phyloP scores from a whole-genome alignment of 2,797 vertebrate genomes.

The Sorex maritimensis region DNA sequence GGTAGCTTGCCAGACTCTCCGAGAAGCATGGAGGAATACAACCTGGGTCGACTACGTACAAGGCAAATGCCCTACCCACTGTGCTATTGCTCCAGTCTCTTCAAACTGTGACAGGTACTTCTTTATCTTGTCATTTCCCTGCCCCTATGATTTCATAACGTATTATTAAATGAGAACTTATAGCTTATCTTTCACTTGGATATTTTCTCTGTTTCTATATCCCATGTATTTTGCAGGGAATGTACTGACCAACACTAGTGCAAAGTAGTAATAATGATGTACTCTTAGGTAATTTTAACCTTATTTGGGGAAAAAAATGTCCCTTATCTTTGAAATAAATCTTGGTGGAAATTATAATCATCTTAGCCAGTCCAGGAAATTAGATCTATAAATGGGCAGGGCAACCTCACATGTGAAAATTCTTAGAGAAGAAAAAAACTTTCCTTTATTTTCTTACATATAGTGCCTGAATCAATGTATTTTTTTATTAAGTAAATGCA shows the following conservation, averaged over 20 bases:
- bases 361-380: neutral
- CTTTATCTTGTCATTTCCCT: neutral
- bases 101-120: neutral
- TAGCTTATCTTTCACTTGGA: neutral
- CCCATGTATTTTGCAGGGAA: neutral
- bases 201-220: constrained; percentile 35
- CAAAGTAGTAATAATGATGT: neutral
- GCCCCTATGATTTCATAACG: neutral
- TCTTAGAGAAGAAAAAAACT: neutral
- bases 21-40: too few relatives aligned
- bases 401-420: neutral
- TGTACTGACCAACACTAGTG: neutral
- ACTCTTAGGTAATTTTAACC: constrained; percentile 6
- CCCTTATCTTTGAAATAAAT: neutral
- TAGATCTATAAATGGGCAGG: neutral
- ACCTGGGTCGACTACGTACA: too few relatives aligned
- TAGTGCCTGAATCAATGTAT: neutral
- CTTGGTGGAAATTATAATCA: neutral
- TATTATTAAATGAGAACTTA: neutral
- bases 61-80: too few relatives aligned
- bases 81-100: neutral
- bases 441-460: neutral
- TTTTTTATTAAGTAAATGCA: neutral
- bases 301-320: constrained; percentile 6
- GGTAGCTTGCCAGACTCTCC: too few relatives aligned